These are phyloP conservation scores for Drosophila mimetica DNA, from an alignment of 2,888 invertebrate genomes.

Conservation along the genomic window DNA sequence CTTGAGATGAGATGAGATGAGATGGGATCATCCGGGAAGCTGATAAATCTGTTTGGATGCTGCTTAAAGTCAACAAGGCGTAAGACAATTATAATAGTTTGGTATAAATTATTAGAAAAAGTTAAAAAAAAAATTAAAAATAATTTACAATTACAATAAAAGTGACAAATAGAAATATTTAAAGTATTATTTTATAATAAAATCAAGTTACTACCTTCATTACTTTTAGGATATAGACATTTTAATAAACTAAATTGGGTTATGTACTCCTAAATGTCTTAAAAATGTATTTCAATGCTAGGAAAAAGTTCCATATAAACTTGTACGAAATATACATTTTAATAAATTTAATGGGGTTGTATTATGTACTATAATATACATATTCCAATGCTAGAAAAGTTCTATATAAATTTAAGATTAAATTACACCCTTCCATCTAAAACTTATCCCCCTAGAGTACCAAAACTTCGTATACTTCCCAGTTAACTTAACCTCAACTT, in stretches of 20 bases:
- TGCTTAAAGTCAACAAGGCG: background rate
- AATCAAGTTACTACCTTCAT: too few relatives aligned
- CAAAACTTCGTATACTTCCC: background rate
- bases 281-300: too few relatives aligned
- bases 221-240: too few relatives aligned
- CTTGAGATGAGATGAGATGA: constrained; percentile 8
- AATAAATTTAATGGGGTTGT: too few relatives aligned
- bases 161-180: too few relatives aligned
- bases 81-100: background rate
- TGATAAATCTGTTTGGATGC: background rate
- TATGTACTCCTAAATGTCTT: too few relatives aligned
- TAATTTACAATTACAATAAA: background rate
- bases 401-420: background rate
- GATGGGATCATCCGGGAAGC: constrained; percentile 5
- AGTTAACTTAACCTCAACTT: background rate
- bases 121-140: background rate
- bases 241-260: too few relatives aligned
- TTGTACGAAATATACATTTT: too few relatives aligned
- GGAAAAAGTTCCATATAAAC: background rate
- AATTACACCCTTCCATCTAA: background rate
- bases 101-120: background rate
- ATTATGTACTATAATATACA: too few relatives aligned
- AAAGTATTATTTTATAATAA: too few relatives aligned
- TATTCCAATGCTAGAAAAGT: background rate
- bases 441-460: constrained; percentile 1